These are phyloP conservation scores for Melikaiella ostensackeni DNA, from an alignment of 2,888 invertebrate species.

Conservation along the genomic window DNA sequence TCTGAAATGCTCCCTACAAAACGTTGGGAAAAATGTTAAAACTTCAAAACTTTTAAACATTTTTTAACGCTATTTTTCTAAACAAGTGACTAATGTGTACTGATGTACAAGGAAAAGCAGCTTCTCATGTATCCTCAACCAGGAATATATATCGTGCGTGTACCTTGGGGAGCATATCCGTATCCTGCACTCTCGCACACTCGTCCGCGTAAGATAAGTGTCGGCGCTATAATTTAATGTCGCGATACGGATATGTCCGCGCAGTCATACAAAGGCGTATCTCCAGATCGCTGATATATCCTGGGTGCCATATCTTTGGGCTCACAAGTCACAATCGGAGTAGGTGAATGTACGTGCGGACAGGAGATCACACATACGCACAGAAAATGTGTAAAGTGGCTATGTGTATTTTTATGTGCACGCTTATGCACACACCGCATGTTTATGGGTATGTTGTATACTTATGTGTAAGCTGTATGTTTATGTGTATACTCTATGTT, in stretches of 20 bases:
- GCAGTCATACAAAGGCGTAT: conserved; percentile 36
- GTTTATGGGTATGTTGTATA: too few relatives aligned
- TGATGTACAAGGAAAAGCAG: conserved; percentile 13
- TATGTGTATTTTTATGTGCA: too few relatives aligned
- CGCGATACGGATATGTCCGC: conserved; percentile 31
- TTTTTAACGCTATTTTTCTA: not conserved
- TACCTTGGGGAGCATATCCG: conserved; percentile 29
- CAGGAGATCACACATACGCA: conserved; percentile 6
- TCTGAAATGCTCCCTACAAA: too few relatives aligned
- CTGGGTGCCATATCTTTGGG: conserved; percentile 20
- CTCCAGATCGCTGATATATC: conserved; percentile 35
- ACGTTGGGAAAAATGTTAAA: too few relatives aligned
- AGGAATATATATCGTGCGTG: conserved; percentile 28
- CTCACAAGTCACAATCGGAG: conserved; percentile 10
- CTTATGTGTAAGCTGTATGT: too few relatives aligned
- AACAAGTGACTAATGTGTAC: not conserved
- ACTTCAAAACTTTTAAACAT: too few relatives aligned
- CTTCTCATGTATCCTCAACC: not conserved
- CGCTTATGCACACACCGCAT: too few relatives aligned
- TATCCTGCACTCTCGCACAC: conserved; percentile 31
- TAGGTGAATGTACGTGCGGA: conserved; percentile 22
- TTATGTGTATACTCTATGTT: too few relatives aligned
- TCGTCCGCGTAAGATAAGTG: conserved; percentile 4
- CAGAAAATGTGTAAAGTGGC: too few relatives aligned
- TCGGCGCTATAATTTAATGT: conserved; percentile 34